A percentile compares a stretch with the other conserved stretches of the same genome.
These are phyloP conservation scores for Eustalomyia histrio DNA, from an alignment of 2,888 invertebrate genomes.

Conservation along the genomic window DNA sequence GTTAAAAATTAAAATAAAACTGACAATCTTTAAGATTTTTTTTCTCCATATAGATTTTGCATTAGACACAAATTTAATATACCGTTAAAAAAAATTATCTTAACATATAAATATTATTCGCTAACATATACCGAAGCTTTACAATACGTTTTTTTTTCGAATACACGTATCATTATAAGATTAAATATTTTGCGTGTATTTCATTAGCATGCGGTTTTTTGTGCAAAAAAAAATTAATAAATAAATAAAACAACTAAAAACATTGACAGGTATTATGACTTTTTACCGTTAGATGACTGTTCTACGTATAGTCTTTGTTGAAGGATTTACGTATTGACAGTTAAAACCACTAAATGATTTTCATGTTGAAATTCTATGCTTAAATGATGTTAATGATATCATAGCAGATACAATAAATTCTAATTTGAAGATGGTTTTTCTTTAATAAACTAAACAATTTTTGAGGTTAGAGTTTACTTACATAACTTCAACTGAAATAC, in stretches of 20 bases:
- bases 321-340: slow-evolving; percentile 59
- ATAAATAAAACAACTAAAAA: slow-evolving; percentile 4
- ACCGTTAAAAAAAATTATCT: slow-evolving; percentile 20
- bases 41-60: slow-evolving; percentile 1
- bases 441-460: slow-evolving; percentile 37
- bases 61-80: slow-evolving; percentile 33
- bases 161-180: neutral
- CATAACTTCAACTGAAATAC: too few species aligned
- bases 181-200: slow-evolving; percentile 33
- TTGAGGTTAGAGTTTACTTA: slow-evolving; percentile 20
- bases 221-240: neutral
- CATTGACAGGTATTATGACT: slow-evolving; percentile 57
- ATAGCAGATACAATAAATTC: neutral
- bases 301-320: slow-evolving; percentile 20
- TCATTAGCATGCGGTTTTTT: slow-evolving; percentile 48
- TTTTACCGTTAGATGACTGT: slow-evolving; percentile 56
- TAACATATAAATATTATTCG: slow-evolving; percentile 45
- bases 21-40: slow-evolving; percentile 45
- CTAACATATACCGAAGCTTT: neutral
- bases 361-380: slow-evolving; percentile 52
- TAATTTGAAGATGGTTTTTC: neutral
- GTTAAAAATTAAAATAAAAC: slow-evolving; percentile 54
- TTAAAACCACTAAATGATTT: slow-evolving; percentile 58
- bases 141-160: neutral
- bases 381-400: slow-evolving; percentile 52